These are phyloP conservation scores for Gorsachius goisagi DNA, from an alignment of 2,113 vertebrate genomes.

Conservation along the genomic window DNA sequence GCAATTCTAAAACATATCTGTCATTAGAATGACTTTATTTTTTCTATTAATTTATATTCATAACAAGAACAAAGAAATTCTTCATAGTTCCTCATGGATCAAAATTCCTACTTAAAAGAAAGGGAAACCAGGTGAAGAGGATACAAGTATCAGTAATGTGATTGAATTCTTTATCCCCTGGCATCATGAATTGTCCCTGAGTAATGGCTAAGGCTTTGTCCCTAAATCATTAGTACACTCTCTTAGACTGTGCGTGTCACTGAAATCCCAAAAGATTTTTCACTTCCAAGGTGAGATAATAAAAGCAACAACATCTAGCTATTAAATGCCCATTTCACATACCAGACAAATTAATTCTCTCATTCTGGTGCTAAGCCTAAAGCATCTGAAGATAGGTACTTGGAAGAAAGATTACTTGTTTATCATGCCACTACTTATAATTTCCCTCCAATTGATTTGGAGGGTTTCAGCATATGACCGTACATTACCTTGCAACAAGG, in stretches of 20 bases:
- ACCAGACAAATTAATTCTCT: neutral
- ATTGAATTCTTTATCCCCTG: neutral
- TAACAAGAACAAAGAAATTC: neutral
- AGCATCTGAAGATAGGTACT: neutral
- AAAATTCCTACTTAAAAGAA: neutral
- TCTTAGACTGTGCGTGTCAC: neutral
- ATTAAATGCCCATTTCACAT: neutral
- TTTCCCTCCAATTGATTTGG: neutral
- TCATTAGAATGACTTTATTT: neutral
- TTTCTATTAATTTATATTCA: neutral
- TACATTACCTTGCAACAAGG: neutral
- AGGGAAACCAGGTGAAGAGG: neutral
- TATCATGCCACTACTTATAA: neutral
- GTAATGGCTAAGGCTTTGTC: neutral
- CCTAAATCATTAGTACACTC: neutral
- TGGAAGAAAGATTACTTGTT: neutral
- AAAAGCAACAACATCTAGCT: neutral
- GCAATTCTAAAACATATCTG: neutral
- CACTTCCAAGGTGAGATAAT: neutral
- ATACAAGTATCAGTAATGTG: neutral
- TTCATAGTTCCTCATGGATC: neutral
- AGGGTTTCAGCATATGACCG: neutral
- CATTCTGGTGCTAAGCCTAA: neutral
- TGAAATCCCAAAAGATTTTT: neutral
- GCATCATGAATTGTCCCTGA: neutral